These are phyloP conservation scores for Hozukius guyotensis DNA, from an alignment of 2,797 vertebrate species.

Conservation along the genomic window DNA sequence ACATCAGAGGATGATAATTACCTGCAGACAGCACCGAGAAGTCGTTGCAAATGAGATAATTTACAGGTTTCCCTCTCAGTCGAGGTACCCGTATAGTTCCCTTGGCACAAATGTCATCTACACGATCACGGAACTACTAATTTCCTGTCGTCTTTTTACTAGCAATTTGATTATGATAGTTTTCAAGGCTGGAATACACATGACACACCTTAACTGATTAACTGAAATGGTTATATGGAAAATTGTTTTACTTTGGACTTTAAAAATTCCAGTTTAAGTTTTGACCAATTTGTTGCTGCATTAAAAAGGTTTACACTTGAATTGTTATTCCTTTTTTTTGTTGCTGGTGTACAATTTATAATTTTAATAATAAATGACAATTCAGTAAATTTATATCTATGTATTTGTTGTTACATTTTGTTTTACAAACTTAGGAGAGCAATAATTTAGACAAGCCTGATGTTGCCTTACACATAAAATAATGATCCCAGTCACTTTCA, in stretches of 20 bases:
- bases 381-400: too few relatives aligned
- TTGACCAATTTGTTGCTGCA: too few relatives aligned
- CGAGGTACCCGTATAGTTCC: neutral
- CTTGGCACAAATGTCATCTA: slow-evolving; percentile 10
- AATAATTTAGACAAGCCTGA: too few relatives aligned
- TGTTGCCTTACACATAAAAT: too few relatives aligned
- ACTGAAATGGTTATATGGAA: neutral
- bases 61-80: slow-evolving; percentile 35
- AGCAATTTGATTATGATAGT: neutral
- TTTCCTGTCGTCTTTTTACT: slow-evolving; percentile 4
- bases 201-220: neutral
- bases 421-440: too few relatives aligned
- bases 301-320: too few relatives aligned
- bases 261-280: neutral
- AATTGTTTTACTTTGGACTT: neutral
- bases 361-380: too few relatives aligned
- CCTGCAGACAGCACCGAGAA: slow-evolving; percentile 28
- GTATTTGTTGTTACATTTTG: too few relatives aligned
- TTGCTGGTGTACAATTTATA: too few relatives aligned
- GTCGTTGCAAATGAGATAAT: slow-evolving; percentile 53
- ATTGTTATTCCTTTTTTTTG: too few relatives aligned
- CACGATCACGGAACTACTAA: neutral
- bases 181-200: neutral
- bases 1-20: slow-evolving; percentile 62
- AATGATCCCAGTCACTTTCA: too few relatives aligned